Evolutionary conservation across 1,140 invertebrate species (phyloP), one percentile per base, ranked within the genome.

Genomic region (Choristoneura fumiferana): DNA sequence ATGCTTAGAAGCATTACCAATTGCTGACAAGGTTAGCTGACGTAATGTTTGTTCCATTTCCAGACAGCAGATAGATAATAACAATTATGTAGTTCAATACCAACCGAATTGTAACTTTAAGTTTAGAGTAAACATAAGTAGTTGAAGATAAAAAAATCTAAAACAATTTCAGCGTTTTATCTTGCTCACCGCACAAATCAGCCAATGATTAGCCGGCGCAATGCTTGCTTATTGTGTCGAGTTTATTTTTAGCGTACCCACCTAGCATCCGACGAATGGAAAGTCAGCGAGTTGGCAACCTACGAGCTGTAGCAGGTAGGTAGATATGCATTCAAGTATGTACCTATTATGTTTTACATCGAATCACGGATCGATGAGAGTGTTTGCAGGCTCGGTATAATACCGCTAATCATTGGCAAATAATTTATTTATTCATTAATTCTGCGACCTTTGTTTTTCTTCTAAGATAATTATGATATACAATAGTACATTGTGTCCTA

Each of bases 231-330:
- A 82, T 84, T 84, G 80, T 84, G 80, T 84, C 69, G 67, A 61
- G 62, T 78, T 77, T 84, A 84, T 82, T 84, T 87, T 82, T 84
- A 86, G 80, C 73, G 59, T 67, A 77, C 63, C 71, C 59, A 63
- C 64, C 59, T 81, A 81, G 73, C 72, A 79, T 78, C 70, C 81
- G 68, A 75, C 81, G 76, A 84, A 84, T 87, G 81, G 81, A 87
- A 87, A 87, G 84, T 84, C 79, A 84, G 76, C 81, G 80, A 78
- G 76, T 75, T 84, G 81, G 81, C 84, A 84, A 84, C 76, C 67
- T 75, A 70, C 70, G 65, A 67, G 76, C 65, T 15, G 17, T 5
- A 49, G 12, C 22, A 49, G 43, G 43, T 49, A 49, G 43, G 12
- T 39, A 39, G 37, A 52, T 71, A 75, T 45, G 63, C 70, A 67